Base-by-base conservation (phyloP, 1,140 invertebrate species). In the Agraylea sexmaculata region DNA sequence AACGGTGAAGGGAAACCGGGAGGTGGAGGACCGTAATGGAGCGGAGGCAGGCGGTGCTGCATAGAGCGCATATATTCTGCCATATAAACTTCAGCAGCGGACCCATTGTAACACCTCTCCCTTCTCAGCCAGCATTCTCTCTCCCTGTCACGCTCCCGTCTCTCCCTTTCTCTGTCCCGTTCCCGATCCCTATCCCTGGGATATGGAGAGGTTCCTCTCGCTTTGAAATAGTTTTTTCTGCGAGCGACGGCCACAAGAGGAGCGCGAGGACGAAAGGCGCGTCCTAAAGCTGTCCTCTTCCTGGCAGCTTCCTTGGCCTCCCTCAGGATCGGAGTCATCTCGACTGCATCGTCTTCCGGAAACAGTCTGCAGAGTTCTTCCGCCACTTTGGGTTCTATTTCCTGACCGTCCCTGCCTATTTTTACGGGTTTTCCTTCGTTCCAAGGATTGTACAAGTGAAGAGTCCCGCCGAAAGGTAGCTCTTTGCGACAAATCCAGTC, bases 391-490 rank as follows among this genome's bases (percentile, higher is more conserved):
- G 91, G 90, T 57, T 96, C 92, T 45, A 97, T 90, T 74, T 95
- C 91, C 73, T 96, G 94, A 12, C 94, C 94, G 74, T 98, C 94
- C 51, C 94, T 74, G 11, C 92, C 93, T 57, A 98, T 97, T 74
- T 98, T 98, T 0, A 98, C 92, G 36, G 92, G 91, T 66, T 96
- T 96, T 21, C 90, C 88, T 60, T 97, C 90, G 73, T 98, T 98
- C 90, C 92, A 97, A 3, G 89, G 82, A 72, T 98, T 98, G 54
- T 92, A 92, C 17, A 98, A 66, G 64, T 96, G 91, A 46, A 87
- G 73, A 2, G 91, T 95, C 45, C 83, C 83, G 42, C 79, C 84
- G 52, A 98, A 98, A 8, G 89, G 78, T 33, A 98, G 67, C 59
- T 97, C 93, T 54, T 90, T 88, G 54, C 88, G 80, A 54, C 87